phyloP scores from a whole-genome alignment of 1,140 invertebrate species.

The Caenorhabditis tropicalis region DNA sequence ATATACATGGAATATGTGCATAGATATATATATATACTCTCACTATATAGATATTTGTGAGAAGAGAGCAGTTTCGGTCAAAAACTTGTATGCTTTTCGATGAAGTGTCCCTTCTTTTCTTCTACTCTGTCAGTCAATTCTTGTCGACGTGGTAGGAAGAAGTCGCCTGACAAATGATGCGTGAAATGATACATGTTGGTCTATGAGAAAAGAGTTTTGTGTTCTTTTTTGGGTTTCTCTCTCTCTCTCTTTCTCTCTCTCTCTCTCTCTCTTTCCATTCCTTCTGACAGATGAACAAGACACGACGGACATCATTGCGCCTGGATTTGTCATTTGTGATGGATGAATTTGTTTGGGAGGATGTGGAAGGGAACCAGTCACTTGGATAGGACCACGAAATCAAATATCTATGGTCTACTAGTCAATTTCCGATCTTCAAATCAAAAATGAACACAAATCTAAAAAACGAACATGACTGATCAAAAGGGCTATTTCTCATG shows the following conservation, averaged over 20 bases:
- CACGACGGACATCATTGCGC: constrained; percentile 30
- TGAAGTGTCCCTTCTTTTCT: constrained; percentile 17
- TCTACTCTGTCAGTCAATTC: background rate
- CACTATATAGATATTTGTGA: constrained; percentile 20
- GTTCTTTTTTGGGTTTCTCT: constrained; percentile 19
- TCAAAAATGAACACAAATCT: too few relatives aligned
- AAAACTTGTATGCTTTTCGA: constrained; percentile 34
- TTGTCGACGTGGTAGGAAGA: constrained; percentile 32
- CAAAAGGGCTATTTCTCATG: too few relatives aligned
- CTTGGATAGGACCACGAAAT: background rate
- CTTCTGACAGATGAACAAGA: constrained; percentile 37
- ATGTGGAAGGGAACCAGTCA: background rate
- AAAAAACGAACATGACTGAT: too few relatives aligned
- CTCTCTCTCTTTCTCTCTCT: background rate
- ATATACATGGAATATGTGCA: constrained; percentile 18
- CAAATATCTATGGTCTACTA: constrained; percentile 16
- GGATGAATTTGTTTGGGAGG: constrained; percentile 14
- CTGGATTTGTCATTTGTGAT: constrained; percentile 35
- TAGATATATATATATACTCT: background rate
- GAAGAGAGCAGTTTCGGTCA: background rate
- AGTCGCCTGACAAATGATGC: constrained; percentile 25
- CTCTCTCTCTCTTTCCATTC: background rate
- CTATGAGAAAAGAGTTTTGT: background rate
- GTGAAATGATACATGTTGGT: constrained; percentile 25
- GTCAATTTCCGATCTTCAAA: background rate